These are phyloP conservation scores for Dryadula phaetusa DNA, from an alignment of 2,888 invertebrate genomes.

Conservation along the genomic window DNA sequence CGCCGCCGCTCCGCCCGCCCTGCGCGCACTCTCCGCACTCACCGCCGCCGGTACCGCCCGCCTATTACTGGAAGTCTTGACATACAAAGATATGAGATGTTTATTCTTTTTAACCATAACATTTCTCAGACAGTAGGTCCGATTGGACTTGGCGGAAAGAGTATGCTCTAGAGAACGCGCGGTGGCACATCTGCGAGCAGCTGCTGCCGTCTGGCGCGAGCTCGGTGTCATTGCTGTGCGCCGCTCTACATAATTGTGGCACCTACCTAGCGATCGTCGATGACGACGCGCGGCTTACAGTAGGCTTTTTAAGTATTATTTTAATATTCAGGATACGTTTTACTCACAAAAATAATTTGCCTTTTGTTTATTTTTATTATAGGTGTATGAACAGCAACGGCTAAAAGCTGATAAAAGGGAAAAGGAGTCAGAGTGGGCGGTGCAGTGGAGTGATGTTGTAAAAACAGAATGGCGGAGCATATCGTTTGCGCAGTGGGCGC, in stretches of 20 bases:
- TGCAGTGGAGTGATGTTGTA: slow-evolving; percentile 38
- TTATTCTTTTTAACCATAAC: too few species aligned
- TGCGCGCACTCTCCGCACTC: slow-evolving; percentile 43
- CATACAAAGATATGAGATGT: not conserved
- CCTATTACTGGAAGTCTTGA: not conserved
- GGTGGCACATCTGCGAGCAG: slow-evolving; percentile 49
- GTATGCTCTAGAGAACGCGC: slow-evolving; percentile 52
- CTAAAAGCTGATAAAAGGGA: not conserved
- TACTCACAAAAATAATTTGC: not conserved
- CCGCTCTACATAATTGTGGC: slow-evolving; percentile 49
- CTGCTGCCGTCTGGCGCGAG: slow-evolving; percentile 34
- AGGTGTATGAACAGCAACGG: slow-evolving; percentile 17
- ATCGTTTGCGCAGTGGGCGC: slow-evolving; percentile 50
- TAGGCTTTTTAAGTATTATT: slow-evolving; percentile 29
- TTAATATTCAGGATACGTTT: not conserved
- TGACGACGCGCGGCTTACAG: slow-evolving; percentile 53
- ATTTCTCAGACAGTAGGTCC: slow-evolving; percentile 13
- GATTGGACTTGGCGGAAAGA: slow-evolving; percentile 59
- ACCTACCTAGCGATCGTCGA: slow-evolving; percentile 53
- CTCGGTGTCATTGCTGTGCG: slow-evolving; percentile 47
- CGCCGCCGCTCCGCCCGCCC: slow-evolving; percentile 35
- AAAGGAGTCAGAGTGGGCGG: slow-evolving; percentile 15
- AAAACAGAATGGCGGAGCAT: slow-evolving; percentile 45
- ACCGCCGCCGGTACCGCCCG: slow-evolving; percentile 8
- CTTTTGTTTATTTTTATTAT: not conserved